Base-by-base conservation (phyloP, 2,888 invertebrate genomes). In the Apodemia mormo region DNA sequence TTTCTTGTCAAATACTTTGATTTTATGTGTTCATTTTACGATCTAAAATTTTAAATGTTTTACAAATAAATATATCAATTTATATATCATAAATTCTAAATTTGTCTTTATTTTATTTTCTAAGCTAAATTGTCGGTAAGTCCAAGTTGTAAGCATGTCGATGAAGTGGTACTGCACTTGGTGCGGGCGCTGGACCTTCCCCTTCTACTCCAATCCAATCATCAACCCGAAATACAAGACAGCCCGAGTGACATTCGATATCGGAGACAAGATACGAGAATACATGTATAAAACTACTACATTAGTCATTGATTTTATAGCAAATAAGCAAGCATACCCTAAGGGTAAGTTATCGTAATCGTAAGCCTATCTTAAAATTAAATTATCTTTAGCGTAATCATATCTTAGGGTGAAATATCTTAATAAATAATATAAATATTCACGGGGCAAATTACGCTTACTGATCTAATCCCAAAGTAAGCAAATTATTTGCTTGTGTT, bases 271-370 rank as follows among this genome's bases (percentile, higher is more conserved):
- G 52, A 52, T 52, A 7, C 52, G 52, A 7, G 52, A 52, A 22
- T 52, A 52, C n/a, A 52, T 52, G 52, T 52, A 52, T 14, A 52
- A 52, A 52, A 52, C 22, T 2, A 52, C 52, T 22, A 52, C 52
- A 2, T 22, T 52, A 6, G 52, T 52, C 0, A 52, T 52, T 2
- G 52, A 52, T 8, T 52, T 52, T 14, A 52, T 52, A 7, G n/a
- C 33, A 7, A 64, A 33, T 33, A 64, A 64, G 61, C 33, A 64
- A 37, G 61, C 61, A 5, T 64, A 64, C 37, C 61, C 61, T 37
- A 14, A 64, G n/a, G 61, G 61, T 64, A 14, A 64, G 61, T 64
- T 64, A 6, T 30, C 33, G 7, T 10, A 6, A 30, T 5, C 10
- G 3, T 10, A 45, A 45, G 3, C 10, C 10, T 5, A 8, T 40